Conservation (phyloP, 1,140 invertebrate species). For the Branchinecta lynchi region DNA sequence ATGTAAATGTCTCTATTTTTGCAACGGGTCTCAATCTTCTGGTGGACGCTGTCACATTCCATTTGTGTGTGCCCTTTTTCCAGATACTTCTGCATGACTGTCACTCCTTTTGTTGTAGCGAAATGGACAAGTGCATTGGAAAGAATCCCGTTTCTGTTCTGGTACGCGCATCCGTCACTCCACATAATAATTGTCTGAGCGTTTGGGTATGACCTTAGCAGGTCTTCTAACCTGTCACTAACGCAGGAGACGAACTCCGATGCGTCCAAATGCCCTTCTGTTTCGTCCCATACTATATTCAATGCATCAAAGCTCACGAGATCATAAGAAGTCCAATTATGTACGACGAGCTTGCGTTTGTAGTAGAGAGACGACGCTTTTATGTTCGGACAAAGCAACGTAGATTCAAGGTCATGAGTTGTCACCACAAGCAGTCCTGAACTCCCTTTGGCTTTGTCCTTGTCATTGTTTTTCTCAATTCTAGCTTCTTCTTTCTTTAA, state of each 20-base stretch:
- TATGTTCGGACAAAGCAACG: constrained; percentile 22
- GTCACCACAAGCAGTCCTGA: background rate
- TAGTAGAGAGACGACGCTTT: constrained; percentile 23
- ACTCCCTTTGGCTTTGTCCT: constrained; percentile 15
- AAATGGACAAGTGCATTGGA: constrained; percentile 27
- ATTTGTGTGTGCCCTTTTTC: constrained; percentile 31
- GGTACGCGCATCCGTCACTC: constrained; percentile 28
- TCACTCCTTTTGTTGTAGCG: constrained; percentile 22
- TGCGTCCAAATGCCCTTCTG: constrained; percentile 21
- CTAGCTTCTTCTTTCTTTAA: constrained; percentile 26
- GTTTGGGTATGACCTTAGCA: constrained; percentile 9
- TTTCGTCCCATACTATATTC: constrained; percentile 23
- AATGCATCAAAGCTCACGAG: constrained; percentile 12
- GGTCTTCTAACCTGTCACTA: constrained; percentile 13
- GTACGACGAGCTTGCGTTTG: constrained; percentile 19
- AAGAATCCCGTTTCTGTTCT: constrained; percentile 28
- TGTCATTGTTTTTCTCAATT: constrained; percentile 29
- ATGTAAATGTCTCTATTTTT: background rate
- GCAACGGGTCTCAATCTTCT: constrained; percentile 22
- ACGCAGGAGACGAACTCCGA: constrained; percentile 19
- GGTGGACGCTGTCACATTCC: constrained; percentile 29
- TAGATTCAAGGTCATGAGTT: constrained; percentile 5
- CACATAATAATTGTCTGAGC: constrained; percentile 23
- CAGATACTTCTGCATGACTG: constrained; percentile 30
- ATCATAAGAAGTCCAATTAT: constrained; percentile 24